Evolutionary conservation across 2,888 invertebrate species (phyloP), one percentile per base, ranked within the genome.

Genomic region (Disparrhopalites patrizii): DNA sequence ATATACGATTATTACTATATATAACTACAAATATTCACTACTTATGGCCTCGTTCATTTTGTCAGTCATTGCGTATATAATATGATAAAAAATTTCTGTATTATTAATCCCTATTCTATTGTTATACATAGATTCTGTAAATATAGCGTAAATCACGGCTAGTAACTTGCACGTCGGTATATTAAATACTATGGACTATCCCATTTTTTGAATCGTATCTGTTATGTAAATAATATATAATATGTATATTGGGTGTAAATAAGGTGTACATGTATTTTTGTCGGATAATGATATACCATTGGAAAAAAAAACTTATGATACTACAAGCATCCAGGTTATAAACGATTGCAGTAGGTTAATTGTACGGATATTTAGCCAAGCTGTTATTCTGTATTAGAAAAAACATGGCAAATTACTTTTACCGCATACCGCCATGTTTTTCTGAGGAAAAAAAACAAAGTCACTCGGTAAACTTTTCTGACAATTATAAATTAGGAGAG

Each of bases 11-110:
- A 40, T 40, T 40, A 36, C 36, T 36, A 40, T 5, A n/a, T 40
- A 52, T 28, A 23, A 23, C 25, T 47, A 47, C 47, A 47, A 47
- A 47, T 20, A 28, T 54, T 18, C 54, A 20, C 33, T 54, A 31
- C n/a, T 25, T 54, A n/a, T 31, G 54, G 31, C 54, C 23, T 54
- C 54, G 20, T 54, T 54, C 54, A 31, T 54, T 54, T 25, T 31
- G 40, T 40, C 40, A 54, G 47, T 54, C 31, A 54, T 18, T 54
- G 27, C 28, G 52, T 52, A 54, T 54, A 31, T 20, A 31, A 27
- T 31, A 31, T 54, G 33, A 31, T 40, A 8, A 36, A 36, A 36
- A 36, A 36, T 10, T 8, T 36, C 8, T 10, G 20, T 40, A 40
- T 18, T 4, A 40, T 4, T 40, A 40, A 40, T 40, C 40, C 20